phyloP scores from a whole-genome alignment of 2,113 vertebrate species.

The Pseudolaguvia tuberculata region DNA sequence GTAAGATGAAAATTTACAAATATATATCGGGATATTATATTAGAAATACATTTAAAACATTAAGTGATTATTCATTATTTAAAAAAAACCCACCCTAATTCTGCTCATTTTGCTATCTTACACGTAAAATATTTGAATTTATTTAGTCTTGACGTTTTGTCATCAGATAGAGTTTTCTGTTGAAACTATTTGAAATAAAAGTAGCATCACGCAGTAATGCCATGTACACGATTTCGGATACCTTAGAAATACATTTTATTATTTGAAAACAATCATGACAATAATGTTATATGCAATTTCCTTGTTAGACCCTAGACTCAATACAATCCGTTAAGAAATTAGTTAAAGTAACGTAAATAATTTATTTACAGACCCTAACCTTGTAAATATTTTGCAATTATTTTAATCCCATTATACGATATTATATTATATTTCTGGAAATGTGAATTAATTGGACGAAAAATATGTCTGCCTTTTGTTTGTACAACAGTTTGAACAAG shows the following conservation, averaged over 20 bases:
- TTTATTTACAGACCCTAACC: not conserved
- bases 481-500: too few relatives aligned
- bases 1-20: constrained; percentile 18
- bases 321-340: not conserved
- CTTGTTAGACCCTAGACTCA: not conserved
- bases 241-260: not conserved
- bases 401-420: not conserved
- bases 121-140: not conserved
- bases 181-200: not conserved
- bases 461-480: too few relatives aligned
- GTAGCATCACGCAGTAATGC: too few relatives aligned
- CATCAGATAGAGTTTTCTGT: not conserved
- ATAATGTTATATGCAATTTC: not conserved
- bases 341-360: too few relatives aligned
- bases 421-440: too few relatives aligned
- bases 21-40: not conserved
- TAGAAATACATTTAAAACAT: not conserved
- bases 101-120: not conserved
- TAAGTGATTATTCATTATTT: not conserved
- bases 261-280: not conserved
- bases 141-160: not conserved
- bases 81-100: too few relatives aligned
- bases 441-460: too few relatives aligned
- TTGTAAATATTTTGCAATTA: not conserved
- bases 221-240: not conserved